Conservation (phyloP, 92 coral and sea anemone genomes). For the Zoanthus gigantus region DNA sequence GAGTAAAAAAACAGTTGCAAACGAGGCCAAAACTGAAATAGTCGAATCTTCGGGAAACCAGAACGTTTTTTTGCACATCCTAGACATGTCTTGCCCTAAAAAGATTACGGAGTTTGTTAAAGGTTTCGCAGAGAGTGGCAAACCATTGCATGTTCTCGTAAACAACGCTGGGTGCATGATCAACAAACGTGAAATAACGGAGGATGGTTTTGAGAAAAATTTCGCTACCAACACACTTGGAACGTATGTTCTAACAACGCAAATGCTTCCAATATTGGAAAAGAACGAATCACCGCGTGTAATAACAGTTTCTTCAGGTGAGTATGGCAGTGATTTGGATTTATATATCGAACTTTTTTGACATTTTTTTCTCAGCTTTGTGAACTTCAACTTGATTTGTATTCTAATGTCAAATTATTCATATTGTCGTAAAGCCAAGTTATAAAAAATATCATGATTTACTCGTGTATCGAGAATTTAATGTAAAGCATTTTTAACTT, state of each 20-base stretch:
- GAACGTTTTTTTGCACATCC: slow-evolving; percentile 76
- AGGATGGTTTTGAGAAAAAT: slow-evolving; percentile 92
- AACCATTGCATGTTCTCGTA: slow-evolving; percentile 75
- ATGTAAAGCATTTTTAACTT: no score
- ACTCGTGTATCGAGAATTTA: no score
- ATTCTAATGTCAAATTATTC: no score
- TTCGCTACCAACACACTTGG: slow-evolving; percentile 95
- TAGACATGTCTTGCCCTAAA: slow-evolving; percentile 89
- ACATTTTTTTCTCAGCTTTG: no score
- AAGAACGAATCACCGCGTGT: slow-evolving; percentile 86
- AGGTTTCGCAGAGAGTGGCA: slow-evolving; percentile 73
- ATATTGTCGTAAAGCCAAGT: no score
- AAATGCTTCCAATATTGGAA: slow-evolving; percentile 73
- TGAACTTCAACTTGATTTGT: no score
- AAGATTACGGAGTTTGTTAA: slow-evolving; percentile 86
- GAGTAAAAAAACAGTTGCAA: no score
- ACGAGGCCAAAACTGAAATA: slow-evolving; percentile 85
- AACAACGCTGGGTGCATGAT: slow-evolving; percentile 99
- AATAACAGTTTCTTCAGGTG: slow-evolving; percentile 95
- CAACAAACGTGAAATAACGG: slow-evolving; percentile 75
- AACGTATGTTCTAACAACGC: slow-evolving; percentile 86
- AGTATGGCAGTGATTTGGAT: neutral
- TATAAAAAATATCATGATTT: no score
- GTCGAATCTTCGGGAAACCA: slow-evolving; percentile 75
- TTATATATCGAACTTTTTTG: no score